Conservation (phyloP, 2,888 invertebrate genomes). For the Acleris literana region DNA sequence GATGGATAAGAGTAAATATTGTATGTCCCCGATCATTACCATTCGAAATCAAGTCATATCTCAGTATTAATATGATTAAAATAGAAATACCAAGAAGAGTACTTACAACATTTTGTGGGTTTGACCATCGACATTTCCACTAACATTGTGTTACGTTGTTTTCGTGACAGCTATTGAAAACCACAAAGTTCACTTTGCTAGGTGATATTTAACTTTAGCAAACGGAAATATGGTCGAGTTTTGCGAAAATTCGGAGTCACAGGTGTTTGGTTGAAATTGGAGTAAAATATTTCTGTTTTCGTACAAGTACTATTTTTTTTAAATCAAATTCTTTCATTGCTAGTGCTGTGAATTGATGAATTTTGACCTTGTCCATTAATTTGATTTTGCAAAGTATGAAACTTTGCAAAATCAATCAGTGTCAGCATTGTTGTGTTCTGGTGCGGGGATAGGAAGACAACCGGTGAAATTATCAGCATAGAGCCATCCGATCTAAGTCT, state of each 20-base stretch:
- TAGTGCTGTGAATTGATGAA: too few relatives aligned
- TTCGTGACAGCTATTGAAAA: conserved; percentile 58
- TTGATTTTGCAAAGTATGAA: too few relatives aligned
- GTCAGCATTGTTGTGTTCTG: too few relatives aligned
- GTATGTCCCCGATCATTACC: too few relatives aligned
- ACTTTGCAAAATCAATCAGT: too few relatives aligned
- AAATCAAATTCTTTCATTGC: neutral
- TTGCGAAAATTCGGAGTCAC: conserved; percentile 44
- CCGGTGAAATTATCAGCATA: too few relatives aligned
- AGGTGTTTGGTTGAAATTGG: conserved; percentile 71
- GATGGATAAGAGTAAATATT: too few relatives aligned
- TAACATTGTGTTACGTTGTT: conserved; percentile 61
- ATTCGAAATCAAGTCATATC: too few relatives aligned
- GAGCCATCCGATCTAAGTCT: too few relatives aligned
- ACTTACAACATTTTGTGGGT: conserved; percentile 38
- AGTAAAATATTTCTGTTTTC: conserved; percentile 56
- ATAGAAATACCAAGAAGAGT: conserved; percentile 10
- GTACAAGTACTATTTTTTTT: conserved; percentile 45
- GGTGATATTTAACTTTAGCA: conserved; percentile 42
- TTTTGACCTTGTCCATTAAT: too few relatives aligned
- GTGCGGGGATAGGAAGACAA: too few relatives aligned
- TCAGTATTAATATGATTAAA: neutral
- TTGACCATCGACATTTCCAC: conserved; percentile 55
- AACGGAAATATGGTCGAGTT: conserved; percentile 37
- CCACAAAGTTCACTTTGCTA: conserved; percentile 38